phyloP scores from a whole-genome alignment of 2,888 invertebrate species.

The Polyommatus iphigenia region DNA sequence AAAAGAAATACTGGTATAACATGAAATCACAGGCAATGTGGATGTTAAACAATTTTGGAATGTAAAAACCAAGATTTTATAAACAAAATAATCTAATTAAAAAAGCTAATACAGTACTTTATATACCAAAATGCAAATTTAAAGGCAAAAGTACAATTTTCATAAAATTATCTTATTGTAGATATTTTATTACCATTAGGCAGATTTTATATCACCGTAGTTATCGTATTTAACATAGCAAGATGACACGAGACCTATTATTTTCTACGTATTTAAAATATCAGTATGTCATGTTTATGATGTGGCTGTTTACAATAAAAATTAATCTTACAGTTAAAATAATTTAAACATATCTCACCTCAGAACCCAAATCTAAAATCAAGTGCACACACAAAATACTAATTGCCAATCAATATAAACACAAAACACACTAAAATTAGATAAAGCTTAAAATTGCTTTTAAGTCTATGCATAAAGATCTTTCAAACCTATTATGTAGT shows the following conservation, averaged over 20 bases:
- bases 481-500: not conserved
- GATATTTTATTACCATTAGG: not conserved
- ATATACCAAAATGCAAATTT: constrained; percentile 19
- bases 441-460: constrained; percentile 13
- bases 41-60: constrained; percentile 47
- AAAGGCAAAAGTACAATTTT: not conserved
- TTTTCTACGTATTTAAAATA: not conserved
- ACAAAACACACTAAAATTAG: constrained; percentile 10
- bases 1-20: constrained; percentile 48
- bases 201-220: not conserved
- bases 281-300: not conserved
- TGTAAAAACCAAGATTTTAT: constrained; percentile 35
- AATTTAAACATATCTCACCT: not conserved
- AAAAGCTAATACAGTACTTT: not conserved
- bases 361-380: not conserved
- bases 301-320: not conserved
- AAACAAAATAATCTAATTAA: constrained; percentile 7
- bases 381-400: not conserved
- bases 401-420: constrained; percentile 13
- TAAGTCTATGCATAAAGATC: not conserved
- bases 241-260: not conserved
- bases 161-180: not conserved
- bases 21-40: constrained; percentile 37
- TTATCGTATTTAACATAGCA: not conserved
- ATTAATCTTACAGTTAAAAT: not conserved